Evolutionary conservation across 1,140 invertebrate species (phyloP), one percentile per base, ranked within the genome.

Genomic region (Drosophila lini): DNA sequence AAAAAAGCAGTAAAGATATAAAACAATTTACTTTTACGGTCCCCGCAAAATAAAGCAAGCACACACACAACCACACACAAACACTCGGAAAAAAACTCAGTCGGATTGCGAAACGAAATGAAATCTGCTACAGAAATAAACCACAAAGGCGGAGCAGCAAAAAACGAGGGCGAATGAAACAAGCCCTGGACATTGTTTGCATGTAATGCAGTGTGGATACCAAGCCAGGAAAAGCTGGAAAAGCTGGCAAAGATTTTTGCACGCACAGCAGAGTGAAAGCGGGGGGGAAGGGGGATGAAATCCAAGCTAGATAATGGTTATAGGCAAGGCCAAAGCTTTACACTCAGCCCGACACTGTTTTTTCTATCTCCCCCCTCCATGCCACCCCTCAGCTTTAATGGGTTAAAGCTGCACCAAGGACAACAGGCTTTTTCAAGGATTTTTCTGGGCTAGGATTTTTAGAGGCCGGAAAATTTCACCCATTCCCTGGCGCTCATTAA

Each of bases 21-120:
- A 89, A 89, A 89, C 85, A 84, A 89, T 89, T 89, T 89, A 81
- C 75, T 81, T 82, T 68, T 73, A 76, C 74, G 48, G 68, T 64
- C 40, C 25, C 55, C 36, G 45, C 67, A 73, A 55, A 52, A 60
- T 16, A 34, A 38, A 60, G 45, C 47, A 60, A 45, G 22, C 25
- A 40, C 31, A 58, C 19, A 69, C 41, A 53, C 44, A 9, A 15
- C 45, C 45, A 28, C 45, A 45, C 16, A 56, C 41, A 16, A 5
- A 50, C 63, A 53, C 50, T 42, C n/a, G 19, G 40, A 67, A 74
- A 63, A 63, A 62, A 53, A 48, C 25, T 44, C 65, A 63, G 69
- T 44, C 31, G 50, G 74, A 83, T 79, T 80, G 81, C 68, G 32
- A 82, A 86, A 76, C 68, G 76, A 74, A 88, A 88, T 88, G 80